A percentile compares a stretch with the other conserved stretches of the same genome.
Evolutionary conservation across 1,140 invertebrate genomes (phyloP).

Genomic region (Potamilus streckersoni): DNA sequence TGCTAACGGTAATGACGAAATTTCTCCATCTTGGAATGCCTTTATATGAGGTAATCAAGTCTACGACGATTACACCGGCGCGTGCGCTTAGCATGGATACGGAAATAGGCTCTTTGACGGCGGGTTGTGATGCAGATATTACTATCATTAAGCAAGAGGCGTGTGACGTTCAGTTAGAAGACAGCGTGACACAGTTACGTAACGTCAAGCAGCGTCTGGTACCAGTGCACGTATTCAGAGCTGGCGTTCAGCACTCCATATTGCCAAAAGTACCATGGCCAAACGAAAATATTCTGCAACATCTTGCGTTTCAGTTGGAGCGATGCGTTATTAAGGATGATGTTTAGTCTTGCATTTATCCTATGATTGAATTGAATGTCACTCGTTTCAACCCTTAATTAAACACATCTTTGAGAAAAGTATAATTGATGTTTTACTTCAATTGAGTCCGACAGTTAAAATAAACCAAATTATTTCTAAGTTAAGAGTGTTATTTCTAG

Average conservation of each 20-base stretch:
- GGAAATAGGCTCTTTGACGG: slow-evolving; percentile 44
- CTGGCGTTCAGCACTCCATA: slow-evolving; percentile 20
- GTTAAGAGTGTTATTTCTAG: no score
- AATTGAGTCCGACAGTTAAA: no score
- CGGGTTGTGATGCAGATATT: slow-evolving; percentile 53
- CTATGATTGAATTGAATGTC: no score
- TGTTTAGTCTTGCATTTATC: no score
- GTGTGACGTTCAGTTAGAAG: slow-evolving; percentile 45
- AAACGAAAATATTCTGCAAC: no score
- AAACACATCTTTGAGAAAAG: no score
- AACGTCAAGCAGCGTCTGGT: slow-evolving; percentile 36
- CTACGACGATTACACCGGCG: slow-evolving; percentile 53
- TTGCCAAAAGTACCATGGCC: no score
- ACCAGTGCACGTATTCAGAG: slow-evolving; percentile 54
- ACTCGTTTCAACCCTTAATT: no score
- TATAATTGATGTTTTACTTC: no score
- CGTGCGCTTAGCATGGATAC: slow-evolving; percentile 38
- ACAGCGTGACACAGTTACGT: slow-evolving; percentile 40
- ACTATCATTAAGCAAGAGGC: slow-evolving; percentile 51
- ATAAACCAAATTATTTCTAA: no score
- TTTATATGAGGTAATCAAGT: slow-evolving; percentile 47
- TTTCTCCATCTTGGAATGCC: slow-evolving; percentile 61
- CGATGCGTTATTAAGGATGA: no score
- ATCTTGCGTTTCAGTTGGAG: no score
- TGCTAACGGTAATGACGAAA: slow-evolving; percentile 57